Conservation (phyloP, 2,797 vertebrate genomes). For the Acanthurus tractus region DNA sequence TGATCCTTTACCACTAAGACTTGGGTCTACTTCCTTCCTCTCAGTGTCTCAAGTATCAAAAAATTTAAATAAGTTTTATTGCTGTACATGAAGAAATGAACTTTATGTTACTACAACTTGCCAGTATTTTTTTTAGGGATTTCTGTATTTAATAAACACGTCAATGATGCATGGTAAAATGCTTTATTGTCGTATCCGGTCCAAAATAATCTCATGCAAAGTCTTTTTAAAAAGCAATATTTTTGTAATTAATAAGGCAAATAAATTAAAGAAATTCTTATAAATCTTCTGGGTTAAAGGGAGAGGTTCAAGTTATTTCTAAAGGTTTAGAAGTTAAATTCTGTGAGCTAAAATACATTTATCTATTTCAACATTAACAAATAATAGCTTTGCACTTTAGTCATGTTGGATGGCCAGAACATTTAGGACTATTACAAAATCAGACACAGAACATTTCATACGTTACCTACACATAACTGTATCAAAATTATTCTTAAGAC, state of each 20-base stretch:
- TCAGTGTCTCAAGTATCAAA: background rate
- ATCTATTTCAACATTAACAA: background rate
- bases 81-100: background rate
- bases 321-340: background rate
- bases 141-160: background rate
- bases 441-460: too few species aligned
- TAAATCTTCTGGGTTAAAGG: background rate
- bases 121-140: background rate
- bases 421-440: background rate
- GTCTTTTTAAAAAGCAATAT: background rate
- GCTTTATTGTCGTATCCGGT: background rate
- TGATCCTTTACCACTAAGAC: constrained; percentile 52
- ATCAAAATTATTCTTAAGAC: background rate
- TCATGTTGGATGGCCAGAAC: background rate
- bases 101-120: background rate
- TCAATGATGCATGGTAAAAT: background rate
- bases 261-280: accelerated
- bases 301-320: background rate
- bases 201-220: background rate
- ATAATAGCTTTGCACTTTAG: accelerated
- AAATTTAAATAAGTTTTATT: background rate
- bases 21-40: constrained; percentile 53
- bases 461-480: background rate
- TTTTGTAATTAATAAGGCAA: background rate
- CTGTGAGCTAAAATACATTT: background rate